These are phyloP conservation scores for Colletes collaris DNA, from an alignment of 2,888 invertebrate genomes.

Conservation along the genomic window DNA sequence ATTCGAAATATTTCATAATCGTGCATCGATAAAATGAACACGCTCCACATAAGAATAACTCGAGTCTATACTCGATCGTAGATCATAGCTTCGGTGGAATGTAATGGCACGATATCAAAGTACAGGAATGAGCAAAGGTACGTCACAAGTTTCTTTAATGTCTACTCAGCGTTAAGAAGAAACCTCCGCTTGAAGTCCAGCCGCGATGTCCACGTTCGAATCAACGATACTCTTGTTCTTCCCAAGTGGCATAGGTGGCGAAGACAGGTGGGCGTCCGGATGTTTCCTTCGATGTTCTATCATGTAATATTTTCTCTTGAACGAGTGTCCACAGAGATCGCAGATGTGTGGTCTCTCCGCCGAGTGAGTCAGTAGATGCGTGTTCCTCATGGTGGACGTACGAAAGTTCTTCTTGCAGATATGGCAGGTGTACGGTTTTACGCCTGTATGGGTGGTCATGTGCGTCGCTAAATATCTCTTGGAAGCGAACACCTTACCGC, in stretches of 20 bases:
- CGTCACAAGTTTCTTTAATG: background rate
- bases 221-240: slow-evolving; percentile 11
- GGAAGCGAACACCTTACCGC: slow-evolving; percentile 74
- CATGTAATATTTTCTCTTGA: slow-evolving; percentile 70
- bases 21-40: too few species aligned
- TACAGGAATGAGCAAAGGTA: background rate
- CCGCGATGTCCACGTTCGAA: background rate
- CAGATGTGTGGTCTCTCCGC: slow-evolving; percentile 70
- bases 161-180: background rate
- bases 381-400: slow-evolving; percentile 69
- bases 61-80: too few species aligned
- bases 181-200: slow-evolving; percentile 5
- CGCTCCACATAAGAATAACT: too few species aligned
- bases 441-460: slow-evolving; percentile 68
- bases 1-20: too few species aligned
- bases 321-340: slow-evolving; percentile 72
- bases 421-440: slow-evolving; percentile 74
- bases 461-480: slow-evolving; percentile 75
- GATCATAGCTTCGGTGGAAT: background rate
- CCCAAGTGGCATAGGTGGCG: slow-evolving; percentile 66
- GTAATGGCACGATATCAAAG: slow-evolving; percentile 8
- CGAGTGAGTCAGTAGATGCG: slow-evolving; percentile 71
- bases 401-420: slow-evolving; percentile 74
- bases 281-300: slow-evolving; percentile 70
- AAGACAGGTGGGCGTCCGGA: slow-evolving; percentile 68